These are phyloP conservation scores for Apostichopus japonicus DNA, from an alignment of 35 echinoderm and acorn worm genomes.

Conservation along the genomic window DNA sequence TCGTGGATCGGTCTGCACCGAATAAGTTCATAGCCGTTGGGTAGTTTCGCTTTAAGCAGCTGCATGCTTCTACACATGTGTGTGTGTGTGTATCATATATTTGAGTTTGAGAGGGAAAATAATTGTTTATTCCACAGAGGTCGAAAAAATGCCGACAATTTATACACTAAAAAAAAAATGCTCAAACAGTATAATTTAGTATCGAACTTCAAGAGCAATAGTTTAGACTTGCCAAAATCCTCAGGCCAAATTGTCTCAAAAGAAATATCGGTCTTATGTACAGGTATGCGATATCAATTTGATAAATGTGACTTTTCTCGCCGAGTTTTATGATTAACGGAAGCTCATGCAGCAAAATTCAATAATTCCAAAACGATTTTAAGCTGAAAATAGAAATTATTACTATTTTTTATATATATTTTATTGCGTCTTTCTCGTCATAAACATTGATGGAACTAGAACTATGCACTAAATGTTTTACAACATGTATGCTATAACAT, in stretches of 20 bases:
- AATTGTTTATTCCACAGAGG: neutral
- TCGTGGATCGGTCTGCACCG: neutral
- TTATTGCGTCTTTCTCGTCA: no score
- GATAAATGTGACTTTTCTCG: no score
- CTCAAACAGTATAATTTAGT: neutral
- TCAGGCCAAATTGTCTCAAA: neutral
- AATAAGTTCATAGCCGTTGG: neutral
- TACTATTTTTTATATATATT: no score
- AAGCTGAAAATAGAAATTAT: no score
- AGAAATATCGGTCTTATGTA: no score
- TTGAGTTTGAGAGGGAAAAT: neutral
- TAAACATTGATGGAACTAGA: no score
- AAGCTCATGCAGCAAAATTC: no score
- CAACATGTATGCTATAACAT: no score
- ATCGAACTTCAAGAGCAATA: neutral
- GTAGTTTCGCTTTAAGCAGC: slow-evolving; percentile 11
- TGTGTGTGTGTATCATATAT: neutral
- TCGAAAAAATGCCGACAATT: neutral
- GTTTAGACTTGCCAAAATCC: neutral
- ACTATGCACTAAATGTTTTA: no score
- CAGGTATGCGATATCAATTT: no score
- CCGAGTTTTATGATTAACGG: no score
- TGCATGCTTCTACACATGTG: neutral
- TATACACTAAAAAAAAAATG: neutral
- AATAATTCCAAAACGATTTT: no score